A percentile compares a stretch with the other conserved stretches of the same genome.
Evolutionary conservation across 2,797 vertebrate species (phyloP).

Genomic region (Typhlichthys subterraneus): DNA sequence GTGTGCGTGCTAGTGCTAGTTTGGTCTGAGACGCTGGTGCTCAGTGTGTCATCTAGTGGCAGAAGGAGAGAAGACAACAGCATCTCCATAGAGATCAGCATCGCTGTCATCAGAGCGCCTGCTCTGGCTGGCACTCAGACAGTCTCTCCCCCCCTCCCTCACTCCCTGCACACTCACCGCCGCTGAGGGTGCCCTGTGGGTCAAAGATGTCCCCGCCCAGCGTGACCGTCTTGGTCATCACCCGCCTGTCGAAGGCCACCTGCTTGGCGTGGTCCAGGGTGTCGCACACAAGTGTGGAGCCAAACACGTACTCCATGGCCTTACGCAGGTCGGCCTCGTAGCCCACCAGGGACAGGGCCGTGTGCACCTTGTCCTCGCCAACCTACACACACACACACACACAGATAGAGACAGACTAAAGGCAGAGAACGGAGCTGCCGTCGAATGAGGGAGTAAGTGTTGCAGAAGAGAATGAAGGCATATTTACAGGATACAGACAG

Average conservation of each 20-base stretch:
- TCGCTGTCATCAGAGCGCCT: no score
- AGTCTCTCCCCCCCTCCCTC: no score
- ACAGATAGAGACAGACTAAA: neutral
- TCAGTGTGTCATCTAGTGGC: no score
- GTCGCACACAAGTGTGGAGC: conserved; percentile 88
- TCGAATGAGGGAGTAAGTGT: no score
- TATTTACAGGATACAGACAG: no score
- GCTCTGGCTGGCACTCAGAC: no score
- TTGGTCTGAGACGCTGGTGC: no score
- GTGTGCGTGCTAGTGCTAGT: no score
- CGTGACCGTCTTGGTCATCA: conserved; percentile 91
- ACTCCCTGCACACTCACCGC: conserved; percentile 78
- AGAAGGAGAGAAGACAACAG: no score
- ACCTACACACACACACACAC: conserved; percentile 71
- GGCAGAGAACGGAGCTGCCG: neutral
- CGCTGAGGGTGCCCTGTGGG: conserved; percentile 94
- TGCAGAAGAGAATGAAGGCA: no score
- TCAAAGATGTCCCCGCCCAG: conserved; percentile 92
- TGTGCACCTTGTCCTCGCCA: conserved; percentile 79
- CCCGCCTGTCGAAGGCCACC: conserved; percentile 91
- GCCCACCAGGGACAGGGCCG: conserved; percentile 85
- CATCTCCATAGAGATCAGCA: no score
- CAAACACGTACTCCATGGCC: conserved; percentile 97
- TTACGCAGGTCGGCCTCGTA: conserved; percentile 89
- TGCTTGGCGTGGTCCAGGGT: conserved; percentile 90